Conservation (phyloP, 2,888 invertebrate genomes). For the Brassicogethes aeneus region DNA sequence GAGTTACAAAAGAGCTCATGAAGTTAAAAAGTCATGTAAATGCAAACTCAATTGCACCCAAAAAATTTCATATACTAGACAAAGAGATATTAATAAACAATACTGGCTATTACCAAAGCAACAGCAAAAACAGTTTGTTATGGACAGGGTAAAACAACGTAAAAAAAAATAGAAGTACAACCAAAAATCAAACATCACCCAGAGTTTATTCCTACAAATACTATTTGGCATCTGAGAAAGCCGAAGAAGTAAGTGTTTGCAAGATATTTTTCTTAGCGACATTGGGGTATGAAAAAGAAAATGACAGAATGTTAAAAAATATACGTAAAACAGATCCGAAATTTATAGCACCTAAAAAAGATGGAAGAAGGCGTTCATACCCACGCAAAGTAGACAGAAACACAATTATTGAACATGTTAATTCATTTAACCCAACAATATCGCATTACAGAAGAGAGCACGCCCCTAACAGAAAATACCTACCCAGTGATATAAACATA, state of each 20-base stretch:
- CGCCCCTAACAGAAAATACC: no score
- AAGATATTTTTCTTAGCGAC: background rate
- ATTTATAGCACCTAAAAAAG: constrained; percentile 6
- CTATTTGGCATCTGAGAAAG: constrained; percentile 6
- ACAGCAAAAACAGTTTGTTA: constrained; percentile 12
- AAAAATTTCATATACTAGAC: no score
- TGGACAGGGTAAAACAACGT: constrained; percentile 8
- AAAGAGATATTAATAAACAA: constrained; percentile 12
- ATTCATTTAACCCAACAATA: no score
- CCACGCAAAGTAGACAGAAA: no score
- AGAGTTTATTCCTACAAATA: constrained; percentile 7
- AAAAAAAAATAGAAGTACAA: constrained; percentile 9
- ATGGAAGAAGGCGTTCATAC: constrained; percentile 4
- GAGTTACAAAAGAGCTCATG: no score
- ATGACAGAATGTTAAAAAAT: constrained; percentile 6
- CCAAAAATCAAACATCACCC: constrained; percentile 7
- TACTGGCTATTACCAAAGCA: constrained; percentile 11
- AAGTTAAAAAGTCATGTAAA: no score
- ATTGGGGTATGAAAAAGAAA: constrained; percentile 3
- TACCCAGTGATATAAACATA: no score
- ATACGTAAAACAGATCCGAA: no score
- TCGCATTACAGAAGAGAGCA: no score
- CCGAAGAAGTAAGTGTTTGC: no score
- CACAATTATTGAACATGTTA: no score
- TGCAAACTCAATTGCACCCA: no score